Conservation (phyloP, 1,140 invertebrate species). For the Macrobrachium nipponense region DNA sequence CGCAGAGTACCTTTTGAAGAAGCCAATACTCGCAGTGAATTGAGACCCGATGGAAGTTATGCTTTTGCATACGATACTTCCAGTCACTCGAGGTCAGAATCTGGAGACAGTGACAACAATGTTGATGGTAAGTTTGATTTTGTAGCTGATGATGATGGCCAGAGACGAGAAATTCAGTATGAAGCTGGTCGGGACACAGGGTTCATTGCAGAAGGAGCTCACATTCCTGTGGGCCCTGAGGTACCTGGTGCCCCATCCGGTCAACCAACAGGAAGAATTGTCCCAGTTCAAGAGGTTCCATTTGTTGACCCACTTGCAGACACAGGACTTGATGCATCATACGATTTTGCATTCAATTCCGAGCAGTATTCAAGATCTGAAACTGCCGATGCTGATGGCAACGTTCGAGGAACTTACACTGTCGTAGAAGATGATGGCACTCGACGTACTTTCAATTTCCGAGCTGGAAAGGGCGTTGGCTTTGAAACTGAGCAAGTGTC, state of each 20-base stretch:
- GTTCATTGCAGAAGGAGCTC: slow-evolving; percentile 55
- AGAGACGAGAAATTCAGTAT: slow-evolving; percentile 37
- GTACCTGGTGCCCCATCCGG: slow-evolving; percentile 19
- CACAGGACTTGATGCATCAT: slow-evolving; percentile 51
- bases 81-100: slow-evolving; percentile 36
- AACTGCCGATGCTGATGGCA: slow-evolving; percentile 62
- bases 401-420: slow-evolving; percentile 66
- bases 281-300: slow-evolving; percentile 9
- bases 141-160: slow-evolving; percentile 46
- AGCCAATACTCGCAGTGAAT: slow-evolving; percentile 29
- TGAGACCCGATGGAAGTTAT: slow-evolving; percentile 32
- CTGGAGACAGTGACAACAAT: slow-evolving; percentile 46
- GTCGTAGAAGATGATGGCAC: slow-evolving; percentile 64
- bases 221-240: slow-evolving; percentile 34
- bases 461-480: slow-evolving; percentile 37
- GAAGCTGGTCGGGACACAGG: slow-evolving; percentile 50
- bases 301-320: slow-evolving; percentile 36
- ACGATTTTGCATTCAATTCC: slow-evolving; percentile 63
- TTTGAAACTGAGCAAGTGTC: slow-evolving; percentile 27
- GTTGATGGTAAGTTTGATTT: slow-evolving; percentile 51
- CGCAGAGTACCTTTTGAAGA: slow-evolving; percentile 18
- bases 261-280: slow-evolving; percentile 14
- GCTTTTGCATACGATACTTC: slow-evolving; percentile 43
- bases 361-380: slow-evolving; percentile 63
- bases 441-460: slow-evolving; percentile 14